A percentile compares a stretch with the other conserved stretches of the same genome.
These are phyloP conservation scores for Sphenodon punctatus DNA, from an alignment of 2,797 vertebrate species.

Conservation along the genomic window DNA sequence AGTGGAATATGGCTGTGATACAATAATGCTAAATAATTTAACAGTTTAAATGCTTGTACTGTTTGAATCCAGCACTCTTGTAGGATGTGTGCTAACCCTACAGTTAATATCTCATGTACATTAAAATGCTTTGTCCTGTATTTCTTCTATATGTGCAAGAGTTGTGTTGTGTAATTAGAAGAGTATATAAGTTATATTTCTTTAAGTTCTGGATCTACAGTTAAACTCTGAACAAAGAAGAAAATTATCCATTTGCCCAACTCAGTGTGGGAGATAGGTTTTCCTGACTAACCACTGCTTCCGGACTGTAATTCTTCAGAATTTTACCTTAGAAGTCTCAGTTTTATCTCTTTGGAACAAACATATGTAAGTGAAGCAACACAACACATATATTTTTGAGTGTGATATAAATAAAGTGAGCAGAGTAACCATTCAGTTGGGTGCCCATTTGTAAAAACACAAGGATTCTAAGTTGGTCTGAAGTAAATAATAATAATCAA, in stretches of 20 bases:
- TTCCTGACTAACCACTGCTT: neutral
- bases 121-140: neutral
- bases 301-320: neutral
- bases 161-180: neutral
- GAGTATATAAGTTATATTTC: neutral
- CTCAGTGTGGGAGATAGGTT: neutral
- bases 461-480: no score
- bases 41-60: neutral
- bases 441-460: no score
- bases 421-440: no score
- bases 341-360: neutral
- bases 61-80: neutral
- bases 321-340: neutral
- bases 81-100: neutral
- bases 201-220: neutral
- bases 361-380: neutral
- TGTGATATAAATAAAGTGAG: neutral
- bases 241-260: neutral
- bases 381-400: neutral
- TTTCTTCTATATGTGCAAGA: neutral
- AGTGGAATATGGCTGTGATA: neutral
- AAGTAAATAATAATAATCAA: no score
- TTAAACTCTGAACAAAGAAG: neutral
- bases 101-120: neutral
- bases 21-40: neutral